A percentile compares a stretch with the other conserved stretches of the same genome.
Evolutionary conservation across 2,888 invertebrate species (phyloP).

Genomic region (Polymixis flavicincta): DNA sequence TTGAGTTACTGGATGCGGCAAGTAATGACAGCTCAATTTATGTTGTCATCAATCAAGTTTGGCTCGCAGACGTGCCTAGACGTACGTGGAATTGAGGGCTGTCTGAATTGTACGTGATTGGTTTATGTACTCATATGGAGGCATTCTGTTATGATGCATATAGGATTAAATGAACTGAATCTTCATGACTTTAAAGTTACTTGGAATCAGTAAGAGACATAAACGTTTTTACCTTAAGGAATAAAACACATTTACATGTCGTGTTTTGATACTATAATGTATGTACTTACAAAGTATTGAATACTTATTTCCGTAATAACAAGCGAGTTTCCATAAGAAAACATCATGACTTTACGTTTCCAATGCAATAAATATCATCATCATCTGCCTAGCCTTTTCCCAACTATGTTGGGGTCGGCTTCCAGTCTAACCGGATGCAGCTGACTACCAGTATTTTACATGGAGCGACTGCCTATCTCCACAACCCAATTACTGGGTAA

Average conservation of each 20-base stretch:
- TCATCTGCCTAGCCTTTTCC: too few relatives aligned
- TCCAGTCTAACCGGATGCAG: too few relatives aligned
- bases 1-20: constrained; percentile 70
- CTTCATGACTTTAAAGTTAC: neutral
- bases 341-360: neutral
- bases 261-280: too few relatives aligned
- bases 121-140: constrained; percentile 14
- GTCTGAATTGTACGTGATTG: constrained; percentile 29
- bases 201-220: too few relatives aligned
- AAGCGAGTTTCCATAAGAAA: neutral
- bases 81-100: constrained; percentile 32
- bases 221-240: neutral
- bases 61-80: constrained; percentile 31
- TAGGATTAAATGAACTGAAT: neutral
- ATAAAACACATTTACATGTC: too few relatives aligned
- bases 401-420: too few relatives aligned
- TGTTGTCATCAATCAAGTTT: constrained; percentile 53
- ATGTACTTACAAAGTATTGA: neutral
- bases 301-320: neutral
- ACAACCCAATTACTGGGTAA: too few relatives aligned
- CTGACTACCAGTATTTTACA: too few relatives aligned
- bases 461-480: too few relatives aligned
- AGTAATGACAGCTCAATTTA: constrained; percentile 48
- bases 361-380: too few relatives aligned
- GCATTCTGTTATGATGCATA: neutral